Evolutionary conservation across 1,140 invertebrate species (phyloP), one percentile per base, ranked within the genome.

Genomic region (Pollicipes pollicipes): DNA sequence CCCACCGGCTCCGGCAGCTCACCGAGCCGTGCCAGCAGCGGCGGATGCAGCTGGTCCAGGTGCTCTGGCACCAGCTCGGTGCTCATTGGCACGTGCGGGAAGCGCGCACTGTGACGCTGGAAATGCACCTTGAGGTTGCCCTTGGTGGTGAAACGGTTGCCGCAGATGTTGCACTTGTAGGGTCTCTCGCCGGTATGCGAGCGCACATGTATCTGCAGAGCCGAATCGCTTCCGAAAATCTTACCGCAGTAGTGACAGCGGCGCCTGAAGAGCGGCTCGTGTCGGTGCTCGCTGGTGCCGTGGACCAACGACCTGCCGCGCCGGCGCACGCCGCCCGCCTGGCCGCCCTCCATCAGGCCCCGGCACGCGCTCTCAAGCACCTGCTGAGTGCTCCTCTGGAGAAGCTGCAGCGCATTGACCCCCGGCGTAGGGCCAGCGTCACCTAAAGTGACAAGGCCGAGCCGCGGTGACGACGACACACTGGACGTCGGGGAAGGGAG

Each of bases 121-220:
- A 96, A 97, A 82, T 97, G 93, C 69, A 97, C 93, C 85, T 95
- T 95, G 35, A 96, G 85, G 81, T 96, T 96, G 74, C 93, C 93
- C 84, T 97, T 97, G 74, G 96, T 98, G 71, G 95, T 97, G 83
- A 99, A 98, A 75, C 92, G 85, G 80, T 92, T 95, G 69, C 94
- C 93, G 82, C 96, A 98, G 72, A 98, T 91, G 82, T 97, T 97
- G 84, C 96, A 99, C 82, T 95, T 95, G 82, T 95, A 98, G 45
- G 96, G 96, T 71, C 95, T 86, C 85, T 98, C 96, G 75, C 96
- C 93, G 76, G 93, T 97, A 79, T 97, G 94, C 32, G 91, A 94
- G 76, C 93, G 85, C 79, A 96, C 93, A 84, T 96, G 93, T 77
- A 95, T 95, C 83, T 95, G 93, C 35, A 97, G 85, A 16, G 93